Percentiles rank a stretch among this genome's conserved stretches.
Conservation (phyloP, 2,888 invertebrate species). For the Perizoma affinitatum region DNA sequence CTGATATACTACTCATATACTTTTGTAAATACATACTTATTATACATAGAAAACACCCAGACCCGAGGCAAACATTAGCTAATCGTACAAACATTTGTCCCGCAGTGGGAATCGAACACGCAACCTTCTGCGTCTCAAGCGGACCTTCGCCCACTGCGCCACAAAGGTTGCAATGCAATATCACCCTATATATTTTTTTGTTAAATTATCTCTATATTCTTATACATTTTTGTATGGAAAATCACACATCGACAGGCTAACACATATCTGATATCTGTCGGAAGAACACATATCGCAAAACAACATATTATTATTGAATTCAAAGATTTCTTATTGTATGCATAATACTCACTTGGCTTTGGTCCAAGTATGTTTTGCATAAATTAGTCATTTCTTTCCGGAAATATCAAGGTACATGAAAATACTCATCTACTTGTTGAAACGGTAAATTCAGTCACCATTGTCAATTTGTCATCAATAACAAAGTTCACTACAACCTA, state of each 20-base stretch:
- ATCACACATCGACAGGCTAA: slow-evolving; percentile 5
- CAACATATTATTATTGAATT: slow-evolving; percentile 9
- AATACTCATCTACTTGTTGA: not conserved
- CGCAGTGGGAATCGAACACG: no score
- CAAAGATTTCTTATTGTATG: slow-evolving; percentile 29
- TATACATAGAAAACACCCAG: no score
- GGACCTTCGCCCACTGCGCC: no score
- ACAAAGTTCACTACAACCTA: no score
- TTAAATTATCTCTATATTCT: no score
- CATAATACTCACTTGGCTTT: slow-evolving; percentile 25
- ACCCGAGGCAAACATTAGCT: no score
- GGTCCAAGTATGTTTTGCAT: slow-evolving; percentile 31
- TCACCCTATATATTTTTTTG: no score
- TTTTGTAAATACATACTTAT: no score
- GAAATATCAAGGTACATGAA: slow-evolving; percentile 3
- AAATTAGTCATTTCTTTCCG: slow-evolving; percentile 39
- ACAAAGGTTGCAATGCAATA: no score
- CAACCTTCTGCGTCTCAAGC: no score
- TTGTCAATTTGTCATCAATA: not conserved
- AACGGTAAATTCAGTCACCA: slow-evolving; percentile 8
- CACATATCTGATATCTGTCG: slow-evolving; percentile 15
- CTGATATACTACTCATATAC: no score
- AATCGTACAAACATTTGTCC: no score
- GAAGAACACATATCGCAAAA: slow-evolving; percentile 10
- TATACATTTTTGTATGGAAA: not conserved